Evolutionary conservation across 1,140 invertebrate species (phyloP), one percentile per base, ranked within the genome.

Genomic region (Colletes latitarsis): DNA sequence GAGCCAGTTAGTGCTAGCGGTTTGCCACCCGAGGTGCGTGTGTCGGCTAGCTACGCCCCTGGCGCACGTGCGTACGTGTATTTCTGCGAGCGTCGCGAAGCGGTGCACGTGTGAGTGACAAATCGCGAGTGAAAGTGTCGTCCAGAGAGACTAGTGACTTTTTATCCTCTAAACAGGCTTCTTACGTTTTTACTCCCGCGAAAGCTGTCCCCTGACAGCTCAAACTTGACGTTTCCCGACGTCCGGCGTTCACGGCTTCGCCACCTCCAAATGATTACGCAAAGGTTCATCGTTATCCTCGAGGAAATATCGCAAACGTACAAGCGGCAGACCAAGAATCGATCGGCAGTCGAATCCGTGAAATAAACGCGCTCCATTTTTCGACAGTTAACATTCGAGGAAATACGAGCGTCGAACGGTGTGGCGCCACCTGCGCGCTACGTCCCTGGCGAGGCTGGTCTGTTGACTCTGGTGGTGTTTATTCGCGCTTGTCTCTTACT

Each of bases 381-480:
- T 49, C 49, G 49, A 3, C 49, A 10, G 10, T 49, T 49, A 49
- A 9, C 8, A 49, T 49, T 12, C 9, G 43, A 19, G 52, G 66
- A 57, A 79, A 79, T 55, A 79, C 15, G 19, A 63, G 46, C 4
- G 17, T 6, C 39, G 30, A 55, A 19, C 12, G 46, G 14, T 43
- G 57, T 62, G 71, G 83, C 81, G 75, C 76, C 81, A 81, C 77
- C 77, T 63, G 68, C 58, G 41, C 43, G 60, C n/a, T 86, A 87
- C 85, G 46, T 83, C 60, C 84, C 85, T 87, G 76, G 21, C 55
- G 12, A 72, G 77, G 70, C 72, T 75, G 67, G 82, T 87, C 82
- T 88, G 88, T 93, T 93, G 93, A 94, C 92, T 93, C 85, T 85
- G 85, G 92, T 92, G 91, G 94, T 94, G 94, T 94, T 93, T 93